Percentiles rank a stretch among this genome's conserved stretches.
These are phyloP conservation scores for Xenentodon cancila DNA, from an alignment of 2,797 vertebrate species.

Conservation along the genomic window DNA sequence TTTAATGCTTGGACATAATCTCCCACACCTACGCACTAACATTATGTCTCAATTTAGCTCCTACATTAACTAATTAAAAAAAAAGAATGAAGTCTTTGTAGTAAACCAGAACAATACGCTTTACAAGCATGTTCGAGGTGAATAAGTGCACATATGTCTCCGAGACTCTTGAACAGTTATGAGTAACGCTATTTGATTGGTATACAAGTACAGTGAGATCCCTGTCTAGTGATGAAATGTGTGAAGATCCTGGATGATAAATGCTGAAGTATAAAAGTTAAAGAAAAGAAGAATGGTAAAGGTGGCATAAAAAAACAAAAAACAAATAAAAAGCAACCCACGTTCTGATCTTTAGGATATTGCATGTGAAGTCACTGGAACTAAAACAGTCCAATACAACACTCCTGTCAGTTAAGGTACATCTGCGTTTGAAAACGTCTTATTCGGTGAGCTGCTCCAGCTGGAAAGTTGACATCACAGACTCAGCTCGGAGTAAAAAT, in stretches of 20 bases:
- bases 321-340: conserved; percentile 1
- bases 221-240: conserved; percentile 14
- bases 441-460: too few relatives aligned
- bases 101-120: conserved; percentile 29
- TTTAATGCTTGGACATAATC: conserved; percentile 21
- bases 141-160: conserved; percentile 16
- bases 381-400: too few relatives aligned
- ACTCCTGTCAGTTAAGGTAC: too few relatives aligned
- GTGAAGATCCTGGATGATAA: conserved; percentile 14
- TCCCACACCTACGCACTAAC: conserved; percentile 30
- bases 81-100: conserved; percentile 9
- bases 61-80: conserved; percentile 37
- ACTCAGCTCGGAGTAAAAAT: too few relatives aligned
- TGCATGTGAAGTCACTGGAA: too few relatives aligned
- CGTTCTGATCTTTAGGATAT: too few relatives aligned
- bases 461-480: too few relatives aligned
- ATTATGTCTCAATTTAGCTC: conserved; percentile 27
- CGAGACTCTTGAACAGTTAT: conserved; percentile 18
- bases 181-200: conserved; percentile 19
- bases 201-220: conserved; percentile 27
- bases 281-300: too few relatives aligned
- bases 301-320: too few relatives aligned
- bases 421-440: too few relatives aligned
- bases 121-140: conserved; percentile 11
- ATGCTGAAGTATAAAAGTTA: conserved; percentile 20